Evolutionary conservation across 2,888 invertebrate species (phyloP).

Genomic region (Drosophila affinis): DNA sequence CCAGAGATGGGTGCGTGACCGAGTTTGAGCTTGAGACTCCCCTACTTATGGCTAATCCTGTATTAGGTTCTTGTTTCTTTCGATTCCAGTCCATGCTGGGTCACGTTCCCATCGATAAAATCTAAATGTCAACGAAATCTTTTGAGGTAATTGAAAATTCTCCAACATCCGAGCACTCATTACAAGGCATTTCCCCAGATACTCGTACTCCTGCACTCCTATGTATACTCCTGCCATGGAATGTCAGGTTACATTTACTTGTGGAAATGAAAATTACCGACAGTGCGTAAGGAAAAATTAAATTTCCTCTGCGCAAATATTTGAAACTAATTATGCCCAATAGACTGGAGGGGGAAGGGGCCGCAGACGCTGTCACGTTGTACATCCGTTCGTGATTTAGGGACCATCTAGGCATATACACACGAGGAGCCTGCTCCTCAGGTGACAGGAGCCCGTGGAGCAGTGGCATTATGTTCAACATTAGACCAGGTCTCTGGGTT

Average conservation of each 20-base stretch:
- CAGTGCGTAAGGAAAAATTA: constrained; percentile 65
- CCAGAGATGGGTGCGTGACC: constrained; percentile 13
- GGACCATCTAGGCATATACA: constrained; percentile 32
- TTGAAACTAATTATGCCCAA: constrained; percentile 79
- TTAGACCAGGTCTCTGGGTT: constrained; percentile 64
- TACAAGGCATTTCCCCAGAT: constrained; percentile 23
- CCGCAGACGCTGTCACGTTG: constrained; percentile 52
- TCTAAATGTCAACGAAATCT: constrained; percentile 37
- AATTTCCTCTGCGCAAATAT: constrained; percentile 71
- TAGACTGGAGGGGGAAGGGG: constrained; percentile 50
- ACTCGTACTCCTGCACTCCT: constrained; percentile 4
- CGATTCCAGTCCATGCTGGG: constrained; percentile 19
- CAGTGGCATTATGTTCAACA: constrained; percentile 64
- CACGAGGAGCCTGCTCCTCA: constrained; percentile 17
- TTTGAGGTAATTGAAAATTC: constrained; percentile 59
- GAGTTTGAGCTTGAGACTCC: constrained; percentile 1
- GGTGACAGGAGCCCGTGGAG: constrained; percentile 13
- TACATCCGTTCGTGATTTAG: constrained; percentile 71
- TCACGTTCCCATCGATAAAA: constrained; percentile 38
- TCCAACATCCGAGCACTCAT: constrained; percentile 23
- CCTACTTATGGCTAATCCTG: constrained; percentile 26
- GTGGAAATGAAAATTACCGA: constrained; percentile 56
- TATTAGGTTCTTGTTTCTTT: constrained; percentile 20
- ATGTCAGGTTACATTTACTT: constrained; percentile 35
- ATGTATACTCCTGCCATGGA: constrained; percentile 8